Evolutionary conservation across 1,140 invertebrate species (phyloP).

Genomic region (Bombus huntii): DNA sequence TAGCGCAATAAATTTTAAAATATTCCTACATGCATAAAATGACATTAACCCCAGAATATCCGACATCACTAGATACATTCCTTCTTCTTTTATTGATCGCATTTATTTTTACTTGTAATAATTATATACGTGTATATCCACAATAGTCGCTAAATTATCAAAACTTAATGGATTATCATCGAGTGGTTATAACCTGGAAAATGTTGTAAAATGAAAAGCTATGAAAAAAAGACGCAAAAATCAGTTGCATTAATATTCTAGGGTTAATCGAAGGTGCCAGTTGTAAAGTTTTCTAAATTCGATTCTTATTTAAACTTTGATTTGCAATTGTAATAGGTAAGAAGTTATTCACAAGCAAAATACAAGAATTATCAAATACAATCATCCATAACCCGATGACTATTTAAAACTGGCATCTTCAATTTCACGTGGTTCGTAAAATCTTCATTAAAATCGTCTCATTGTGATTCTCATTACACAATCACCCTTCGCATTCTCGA

Average conservation of each 20-base stretch:
- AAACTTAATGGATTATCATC: slow-evolving; percentile 22
- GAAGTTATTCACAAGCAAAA: too few relatives aligned
- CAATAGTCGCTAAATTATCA: slow-evolving; percentile 34
- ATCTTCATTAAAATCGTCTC: slow-evolving; percentile 12
- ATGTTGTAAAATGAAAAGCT: background rate
- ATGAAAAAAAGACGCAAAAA: background rate
- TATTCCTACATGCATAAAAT: background rate
- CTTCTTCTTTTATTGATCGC: background rate
- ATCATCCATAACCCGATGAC: background rate
- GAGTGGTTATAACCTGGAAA: background rate
- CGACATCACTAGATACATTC: background rate
- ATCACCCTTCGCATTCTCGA: slow-evolving; percentile 18
- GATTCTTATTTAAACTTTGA: background rate
- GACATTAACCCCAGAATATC: slow-evolving; percentile 30
- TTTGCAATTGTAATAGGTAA: background rate
- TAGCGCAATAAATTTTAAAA: background rate
- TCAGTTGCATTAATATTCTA: slow-evolving; percentile 30
- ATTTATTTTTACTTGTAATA: slow-evolving; percentile 42
- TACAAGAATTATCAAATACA: background rate
- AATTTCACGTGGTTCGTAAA: background rate
- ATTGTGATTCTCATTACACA: slow-evolving; percentile 33
- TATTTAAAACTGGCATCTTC: slow-evolving; percentile 20
- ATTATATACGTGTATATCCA: slow-evolving; percentile 29
- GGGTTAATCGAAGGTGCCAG: slow-evolving; percentile 39
- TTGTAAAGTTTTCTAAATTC: background rate